These are phyloP conservation scores for Parnassius glacialis DNA, from an alignment of 2,888 invertebrate genomes.

Conservation along the genomic window DNA sequence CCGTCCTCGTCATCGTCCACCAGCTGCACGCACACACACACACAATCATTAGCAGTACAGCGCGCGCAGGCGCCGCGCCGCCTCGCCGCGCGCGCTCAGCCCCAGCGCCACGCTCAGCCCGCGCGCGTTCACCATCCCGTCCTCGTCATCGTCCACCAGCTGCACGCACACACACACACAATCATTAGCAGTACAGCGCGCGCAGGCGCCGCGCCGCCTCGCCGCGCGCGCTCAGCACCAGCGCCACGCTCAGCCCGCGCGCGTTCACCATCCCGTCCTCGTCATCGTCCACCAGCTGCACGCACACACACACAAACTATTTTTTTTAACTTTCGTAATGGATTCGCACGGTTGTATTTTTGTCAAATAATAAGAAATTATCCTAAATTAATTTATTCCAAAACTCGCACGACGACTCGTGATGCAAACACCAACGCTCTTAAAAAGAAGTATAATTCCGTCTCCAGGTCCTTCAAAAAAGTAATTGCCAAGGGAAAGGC, in stretches of 20 bases:
- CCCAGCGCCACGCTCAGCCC: conserved; percentile 87
- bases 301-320: no score
- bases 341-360: no score
- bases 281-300: conserved; percentile 86
- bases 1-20: conserved; percentile 94
- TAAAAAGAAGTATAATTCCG: no score
- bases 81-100: conserved; percentile 89
- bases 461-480: no score
- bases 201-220: conserved; percentile 91
- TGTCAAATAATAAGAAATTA: no score
- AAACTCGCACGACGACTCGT: no score
- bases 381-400: no score
- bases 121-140: conserved; percentile 93
- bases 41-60: no score
- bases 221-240: conserved; percentile 89
- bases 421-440: no score
- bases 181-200: conserved; percentile 92
- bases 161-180: background rate
- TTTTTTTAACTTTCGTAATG: no score
- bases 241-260: conserved; percentile 85
- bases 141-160: conserved; percentile 89
- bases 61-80: conserved; percentile 90
- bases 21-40: conserved; percentile 4
- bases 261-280: conserved; percentile 93
- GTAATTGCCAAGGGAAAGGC: no score